Evolutionary conservation across 2,888 invertebrate species (phyloP).

Genomic region (Agrilus mali): DNA sequence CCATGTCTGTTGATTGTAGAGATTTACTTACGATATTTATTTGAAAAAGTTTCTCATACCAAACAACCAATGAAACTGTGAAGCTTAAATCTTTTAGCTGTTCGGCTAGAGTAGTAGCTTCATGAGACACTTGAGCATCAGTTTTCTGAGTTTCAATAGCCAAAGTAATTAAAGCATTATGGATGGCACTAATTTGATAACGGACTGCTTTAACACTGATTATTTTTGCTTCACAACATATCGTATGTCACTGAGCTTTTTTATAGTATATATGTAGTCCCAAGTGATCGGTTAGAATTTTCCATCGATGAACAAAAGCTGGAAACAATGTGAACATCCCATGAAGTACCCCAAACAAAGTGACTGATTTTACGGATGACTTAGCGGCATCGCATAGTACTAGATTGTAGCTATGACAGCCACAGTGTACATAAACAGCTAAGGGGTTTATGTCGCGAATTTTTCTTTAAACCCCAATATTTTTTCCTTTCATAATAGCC

Average conservation of each 20-base stretch:
- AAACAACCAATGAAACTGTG: conserved; percentile 21
- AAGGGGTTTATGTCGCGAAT: conserved; percentile 16
- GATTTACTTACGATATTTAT: conserved; percentile 18
- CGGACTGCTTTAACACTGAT: conserved; percentile 17
- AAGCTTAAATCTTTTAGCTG: conserved; percentile 19
- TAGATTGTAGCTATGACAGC: conserved; percentile 11
- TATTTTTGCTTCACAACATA: conserved; percentile 17
- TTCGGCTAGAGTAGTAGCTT: conserved; percentile 15
- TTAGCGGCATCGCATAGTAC: conserved; percentile 11
- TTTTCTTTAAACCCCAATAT: conserved; percentile 23
- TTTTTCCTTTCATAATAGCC: conserved; percentile 24
- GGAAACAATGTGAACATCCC: conserved; percentile 16
- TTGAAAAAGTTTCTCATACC: conserved; percentile 23
- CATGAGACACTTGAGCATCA: conserved; percentile 10
- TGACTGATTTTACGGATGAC: conserved; percentile 18
- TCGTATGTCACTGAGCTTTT: conserved; percentile 21
- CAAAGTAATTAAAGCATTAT: background rate
- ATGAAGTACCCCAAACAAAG: conserved; percentile 23
- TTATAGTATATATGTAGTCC: conserved; percentile 14
- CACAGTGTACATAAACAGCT: conserved; percentile 11
- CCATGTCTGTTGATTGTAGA: conserved; percentile 12
- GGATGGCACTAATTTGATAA: conserved; percentile 19
- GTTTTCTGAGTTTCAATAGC: background rate
- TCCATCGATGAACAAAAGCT: conserved; percentile 14
- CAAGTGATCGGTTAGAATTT: conserved; percentile 20